Percentiles rank a stretch among this genome's conserved stretches.
These are phyloP conservation scores for Brachionus plicatilis DNA, from an alignment of 1,140 invertebrate species.

Conservation along the genomic window DNA sequence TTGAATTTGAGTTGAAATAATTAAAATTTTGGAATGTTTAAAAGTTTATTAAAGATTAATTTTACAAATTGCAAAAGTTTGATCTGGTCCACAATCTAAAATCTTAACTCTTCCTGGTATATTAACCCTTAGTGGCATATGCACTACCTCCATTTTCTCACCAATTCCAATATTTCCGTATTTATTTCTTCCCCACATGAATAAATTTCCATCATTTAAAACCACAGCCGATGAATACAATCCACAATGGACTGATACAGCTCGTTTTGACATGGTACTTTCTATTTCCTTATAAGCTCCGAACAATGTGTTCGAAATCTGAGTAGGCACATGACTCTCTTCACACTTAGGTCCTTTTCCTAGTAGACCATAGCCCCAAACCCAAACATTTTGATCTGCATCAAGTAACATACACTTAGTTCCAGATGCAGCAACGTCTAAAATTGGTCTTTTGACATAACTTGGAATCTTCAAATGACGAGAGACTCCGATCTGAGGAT, in stretches of 20 bases:
- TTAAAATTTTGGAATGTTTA: background rate
- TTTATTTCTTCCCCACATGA: constrained; percentile 81
- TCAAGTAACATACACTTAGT: constrained; percentile 77
- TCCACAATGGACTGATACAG: constrained; percentile 61
- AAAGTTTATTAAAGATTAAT: constrained; percentile 3
- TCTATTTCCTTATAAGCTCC: constrained; percentile 65
- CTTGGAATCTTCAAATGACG: constrained; percentile 50
- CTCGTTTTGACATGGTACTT: constrained; percentile 66
- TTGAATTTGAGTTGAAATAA: background rate
- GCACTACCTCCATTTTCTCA: constrained; percentile 47
- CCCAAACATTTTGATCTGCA: constrained; percentile 74
- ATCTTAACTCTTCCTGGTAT: constrained; percentile 68
- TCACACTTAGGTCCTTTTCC: constrained; percentile 75
- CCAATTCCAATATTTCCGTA: constrained; percentile 75
- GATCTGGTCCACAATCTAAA: constrained; percentile 75
- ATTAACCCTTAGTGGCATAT: constrained; percentile 59
- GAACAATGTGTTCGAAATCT: constrained; percentile 73
- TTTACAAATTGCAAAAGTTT: constrained; percentile 62
- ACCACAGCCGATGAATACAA: constrained; percentile 73
- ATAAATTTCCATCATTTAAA: constrained; percentile 69
- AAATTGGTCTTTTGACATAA: constrained; percentile 63
- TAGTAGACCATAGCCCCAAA: constrained; percentile 86
- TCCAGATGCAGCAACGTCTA: constrained; percentile 72
- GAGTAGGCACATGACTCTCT: constrained; percentile 62
- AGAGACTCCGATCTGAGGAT: constrained; percentile 44